phyloP scores from a whole-genome alignment of 2,888 invertebrate genomes.

The Drosophila prostipennis region DNA sequence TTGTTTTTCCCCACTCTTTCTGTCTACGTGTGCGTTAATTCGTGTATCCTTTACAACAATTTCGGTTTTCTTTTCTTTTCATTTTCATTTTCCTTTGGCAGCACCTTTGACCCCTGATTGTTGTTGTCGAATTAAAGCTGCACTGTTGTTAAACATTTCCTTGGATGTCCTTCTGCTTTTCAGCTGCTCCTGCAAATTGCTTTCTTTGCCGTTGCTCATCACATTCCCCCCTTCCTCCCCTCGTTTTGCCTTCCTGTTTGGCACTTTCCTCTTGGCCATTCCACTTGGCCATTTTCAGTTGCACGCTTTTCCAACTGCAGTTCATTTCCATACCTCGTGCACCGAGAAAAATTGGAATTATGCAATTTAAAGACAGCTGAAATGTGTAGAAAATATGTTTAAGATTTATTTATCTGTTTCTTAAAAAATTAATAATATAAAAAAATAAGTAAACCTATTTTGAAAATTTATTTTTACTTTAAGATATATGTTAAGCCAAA shows the following conservation, averaged over 20 bases:
- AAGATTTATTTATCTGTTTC: too few relatives aligned
- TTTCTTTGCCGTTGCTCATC: slow-evolving; percentile 69
- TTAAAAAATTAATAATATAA: too few relatives aligned
- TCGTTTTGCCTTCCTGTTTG: neutral
- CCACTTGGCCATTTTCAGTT: slow-evolving; percentile 61
- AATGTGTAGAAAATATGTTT: neutral
- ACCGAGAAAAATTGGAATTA: neutral
- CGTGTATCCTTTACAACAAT: slow-evolving; percentile 34
- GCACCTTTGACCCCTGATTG: slow-evolving; percentile 45
- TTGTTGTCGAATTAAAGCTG: slow-evolving; percentile 52
- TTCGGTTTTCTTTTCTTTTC: slow-evolving; percentile 21
- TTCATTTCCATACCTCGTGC: slow-evolving; percentile 64
- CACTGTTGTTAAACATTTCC: slow-evolving; percentile 62
- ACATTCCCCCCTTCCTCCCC: slow-evolving; percentile 22
- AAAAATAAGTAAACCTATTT: too few relatives aligned
- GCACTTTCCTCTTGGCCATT: slow-evolving; percentile 43
- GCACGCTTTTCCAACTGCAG: slow-evolving; percentile 58
- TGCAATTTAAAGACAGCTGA: neutral
- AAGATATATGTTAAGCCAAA: too few relatives aligned
- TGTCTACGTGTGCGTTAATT: slow-evolving; percentile 21
- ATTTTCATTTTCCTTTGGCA: slow-evolving; percentile 22
- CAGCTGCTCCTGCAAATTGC: slow-evolving; percentile 67
- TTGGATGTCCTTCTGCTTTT: slow-evolving; percentile 13
- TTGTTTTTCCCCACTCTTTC: slow-evolving; percentile 6
- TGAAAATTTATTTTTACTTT: too few relatives aligned